phyloP scores from a whole-genome alignment of 2,888 invertebrate species.

The Aporophyla nigra region DNA sequence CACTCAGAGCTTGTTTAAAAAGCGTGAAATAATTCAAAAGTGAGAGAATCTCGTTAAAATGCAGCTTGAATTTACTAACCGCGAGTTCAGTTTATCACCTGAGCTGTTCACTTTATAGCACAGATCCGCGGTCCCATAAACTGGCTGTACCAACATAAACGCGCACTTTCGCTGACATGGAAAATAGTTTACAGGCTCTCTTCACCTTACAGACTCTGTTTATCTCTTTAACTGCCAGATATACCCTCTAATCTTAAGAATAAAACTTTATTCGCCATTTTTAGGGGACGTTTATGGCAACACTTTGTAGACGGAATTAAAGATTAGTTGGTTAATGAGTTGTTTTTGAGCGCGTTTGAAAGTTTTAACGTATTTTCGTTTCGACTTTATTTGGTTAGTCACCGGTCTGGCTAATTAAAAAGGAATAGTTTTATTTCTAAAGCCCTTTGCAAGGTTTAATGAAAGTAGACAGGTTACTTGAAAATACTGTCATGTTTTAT shows the following conservation, averaged over 20 bases:
- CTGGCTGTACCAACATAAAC: constrained; percentile 79
- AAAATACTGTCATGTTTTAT: neutral
- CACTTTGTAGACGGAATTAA: constrained; percentile 87
- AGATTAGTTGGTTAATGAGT: constrained; percentile 86
- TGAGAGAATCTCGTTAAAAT: constrained; percentile 84
- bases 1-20: constrained; percentile 80
- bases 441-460: neutral
- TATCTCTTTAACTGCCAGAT: constrained; percentile 86
- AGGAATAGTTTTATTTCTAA: neutral
- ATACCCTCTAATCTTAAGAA: constrained; percentile 86
- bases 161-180: constrained; percentile 88
- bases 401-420: constrained; percentile 23
- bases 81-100: constrained; percentile 85
- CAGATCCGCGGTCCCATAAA: constrained; percentile 74
- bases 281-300: constrained; percentile 84
- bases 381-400: constrained; percentile 55
- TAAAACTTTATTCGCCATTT: constrained; percentile 88
- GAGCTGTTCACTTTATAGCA: constrained; percentile 59
- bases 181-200: constrained; percentile 89
- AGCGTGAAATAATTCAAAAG: constrained; percentile 88
- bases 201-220: constrained; percentile 82
- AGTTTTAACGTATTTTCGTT: constrained; percentile 83
- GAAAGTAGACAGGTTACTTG: neutral
- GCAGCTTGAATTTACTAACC: constrained; percentile 84
- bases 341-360: constrained; percentile 85